Evolutionary conservation across 2,888 invertebrate species (phyloP).

Genomic region (Lasioglossum figueresi): DNA sequence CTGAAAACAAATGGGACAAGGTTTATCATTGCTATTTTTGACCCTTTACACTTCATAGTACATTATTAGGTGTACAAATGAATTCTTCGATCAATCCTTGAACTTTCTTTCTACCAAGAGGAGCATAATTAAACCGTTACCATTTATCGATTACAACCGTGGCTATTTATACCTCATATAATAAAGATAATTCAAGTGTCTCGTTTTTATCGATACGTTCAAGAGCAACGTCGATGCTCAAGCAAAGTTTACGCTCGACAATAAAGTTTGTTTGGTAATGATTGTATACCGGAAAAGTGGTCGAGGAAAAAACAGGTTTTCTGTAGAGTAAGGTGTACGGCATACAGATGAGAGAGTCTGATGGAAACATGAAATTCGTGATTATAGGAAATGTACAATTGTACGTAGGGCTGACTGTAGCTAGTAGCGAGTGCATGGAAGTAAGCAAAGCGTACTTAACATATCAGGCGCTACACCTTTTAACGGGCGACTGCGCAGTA

Average conservation of each 20-base stretch:
- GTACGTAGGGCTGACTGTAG: slow-evolving; percentile 38
- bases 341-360: slow-evolving; percentile 26
- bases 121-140: not conserved
- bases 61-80: not conserved
- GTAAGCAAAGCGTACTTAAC: slow-evolving; percentile 46
- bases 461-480: slow-evolving; percentile 65
- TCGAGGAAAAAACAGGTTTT: slow-evolving; percentile 10
- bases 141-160: not conserved
- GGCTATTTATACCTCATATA: not conserved
- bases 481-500: slow-evolving; percentile 70
- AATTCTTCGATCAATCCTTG: not conserved
- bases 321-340: slow-evolving; percentile 12
- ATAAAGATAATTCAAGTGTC: not conserved
- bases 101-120: not conserved
- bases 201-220: not conserved
- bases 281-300: slow-evolving; percentile 7
- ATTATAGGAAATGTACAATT: slow-evolving; percentile 44
- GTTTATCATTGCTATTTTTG: not conserved
- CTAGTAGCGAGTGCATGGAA: slow-evolving; percentile 56
- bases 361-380: slow-evolving; percentile 50
- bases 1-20: not conserved
- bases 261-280: not conserved
- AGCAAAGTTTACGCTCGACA: not conserved
- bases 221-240: not conserved
- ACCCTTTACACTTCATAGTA: not conserved